Base-by-base conservation (phyloP, 2,888 invertebrate species). In the Diadegma fenestrale region DNA sequence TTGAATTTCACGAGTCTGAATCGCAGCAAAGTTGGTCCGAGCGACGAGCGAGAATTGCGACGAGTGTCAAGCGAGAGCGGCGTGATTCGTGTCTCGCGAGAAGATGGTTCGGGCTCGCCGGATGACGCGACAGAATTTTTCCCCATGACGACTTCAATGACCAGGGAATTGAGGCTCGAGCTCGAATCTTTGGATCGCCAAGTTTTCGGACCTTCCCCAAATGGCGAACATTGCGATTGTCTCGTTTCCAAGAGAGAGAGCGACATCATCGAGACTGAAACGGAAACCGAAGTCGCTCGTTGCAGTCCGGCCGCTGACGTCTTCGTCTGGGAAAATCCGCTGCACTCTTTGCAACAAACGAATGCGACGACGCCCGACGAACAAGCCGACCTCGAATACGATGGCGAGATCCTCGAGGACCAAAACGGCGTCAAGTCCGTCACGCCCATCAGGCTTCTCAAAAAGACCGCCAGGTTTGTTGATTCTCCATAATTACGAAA, bases 121-220 rank as follows among this genome's bases (percentile, higher is more conserved):
- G 97, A 97, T 89, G 97, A 97, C 92, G 96, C 97, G 1, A 96
- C 97, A 89, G 97, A 97, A 91, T 98, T 97, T 92, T 97, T 97
- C 91, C 97, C 98, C 2, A 97, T 98, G 96, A 97, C 97, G 0
- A 98, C 97, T 5, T 97, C 98, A 2, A 97, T 98, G 95, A 98
- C 98, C 0, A 95, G 97, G 89, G 98, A 98, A 92, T 94, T 98
- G 89, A 95, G 97, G 89, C 95, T 98, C 69, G 98, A 98, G 93
- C 93, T 98, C 86, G 98, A 98, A 91, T 97, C 97, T 92, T 94
- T 98, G 89, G 97, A 98, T 94, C 95, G 97, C 10, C 97, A 97
- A 94, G 97, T 98, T 5, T 97, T 97, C 91, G 97, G 97, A 0
- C 94, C 95, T 12, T 93, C 93, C 0, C 91, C 92, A 3, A 90